phyloP scores from a whole-genome alignment of 2,113 vertebrate genomes.

The Hydrolagus affinis region DNA sequence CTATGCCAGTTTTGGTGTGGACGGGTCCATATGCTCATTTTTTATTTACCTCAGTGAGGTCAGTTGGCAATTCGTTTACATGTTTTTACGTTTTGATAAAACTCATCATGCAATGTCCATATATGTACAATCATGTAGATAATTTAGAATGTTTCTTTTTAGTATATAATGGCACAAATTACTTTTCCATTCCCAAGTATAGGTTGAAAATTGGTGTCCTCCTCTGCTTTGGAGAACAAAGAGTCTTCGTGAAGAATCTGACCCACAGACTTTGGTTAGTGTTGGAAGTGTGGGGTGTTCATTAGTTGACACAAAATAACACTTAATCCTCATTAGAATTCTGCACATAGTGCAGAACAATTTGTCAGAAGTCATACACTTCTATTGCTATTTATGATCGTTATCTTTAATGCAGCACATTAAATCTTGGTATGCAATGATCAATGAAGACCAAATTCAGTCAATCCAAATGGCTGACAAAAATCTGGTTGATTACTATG shows the following conservation, averaged over 20 bases:
- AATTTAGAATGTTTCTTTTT: slow-evolving; percentile 29
- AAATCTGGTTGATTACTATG: too few relatives aligned
- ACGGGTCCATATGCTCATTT: slow-evolving; percentile 88
- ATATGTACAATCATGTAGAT: neutral
- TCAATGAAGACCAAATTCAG: too few relatives aligned
- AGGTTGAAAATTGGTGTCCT: slow-evolving; percentile 99
- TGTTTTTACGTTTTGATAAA: neutral
- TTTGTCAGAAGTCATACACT: too few relatives aligned
- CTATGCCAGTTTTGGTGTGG: slow-evolving; percentile 85
- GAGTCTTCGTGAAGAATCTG: slow-evolving; percentile 70
- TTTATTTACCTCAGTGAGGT: slow-evolving; percentile 99
- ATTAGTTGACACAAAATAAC: too few relatives aligned
- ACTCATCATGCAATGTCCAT: neutral
- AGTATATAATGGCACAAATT: slow-evolving; percentile 14
- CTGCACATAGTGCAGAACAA: too few relatives aligned
- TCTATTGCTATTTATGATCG: too few relatives aligned
- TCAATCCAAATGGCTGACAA: too few relatives aligned
- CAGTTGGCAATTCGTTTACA: slow-evolving; percentile 41
- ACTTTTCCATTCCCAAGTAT: slow-evolving; percentile 35
- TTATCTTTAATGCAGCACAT: too few relatives aligned
- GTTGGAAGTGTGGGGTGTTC: neutral
- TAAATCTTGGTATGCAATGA: too few relatives aligned
- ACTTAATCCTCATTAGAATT: too few relatives aligned
- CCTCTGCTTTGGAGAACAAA: slow-evolving; percentile 87
- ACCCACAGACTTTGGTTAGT: slow-evolving; percentile 73